Percentiles rank a stretch among this genome's conserved stretches.
These are phyloP conservation scores for Ornithoptera priamus DNA, from an alignment of 2,888 invertebrate genomes.

Conservation along the genomic window DNA sequence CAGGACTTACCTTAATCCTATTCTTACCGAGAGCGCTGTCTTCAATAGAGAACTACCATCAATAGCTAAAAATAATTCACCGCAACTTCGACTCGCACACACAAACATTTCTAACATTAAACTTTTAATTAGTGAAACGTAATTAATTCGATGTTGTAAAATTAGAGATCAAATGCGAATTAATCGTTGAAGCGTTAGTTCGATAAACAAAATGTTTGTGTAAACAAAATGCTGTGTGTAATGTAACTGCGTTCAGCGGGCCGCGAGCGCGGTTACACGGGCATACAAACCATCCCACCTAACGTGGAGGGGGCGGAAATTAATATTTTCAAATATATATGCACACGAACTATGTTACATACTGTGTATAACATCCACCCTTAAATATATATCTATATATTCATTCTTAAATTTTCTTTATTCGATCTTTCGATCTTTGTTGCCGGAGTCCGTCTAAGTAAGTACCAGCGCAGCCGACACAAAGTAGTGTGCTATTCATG, in stretches of 20 bases:
- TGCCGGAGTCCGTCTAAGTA: too few relatives aligned
- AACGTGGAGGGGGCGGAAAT: slow-evolving; percentile 32
- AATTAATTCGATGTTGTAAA: slow-evolving; percentile 1
- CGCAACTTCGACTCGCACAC: not conserved
- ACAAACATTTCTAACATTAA: slow-evolving; percentile 2
- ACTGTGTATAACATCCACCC: not conserved
- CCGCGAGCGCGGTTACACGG: slow-evolving; percentile 54
- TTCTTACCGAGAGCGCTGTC: too few relatives aligned
- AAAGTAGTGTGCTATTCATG: too few relatives aligned
- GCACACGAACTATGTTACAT: slow-evolving; percentile 2
- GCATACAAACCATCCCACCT: slow-evolving; percentile 42
- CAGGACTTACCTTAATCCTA: too few relatives aligned
- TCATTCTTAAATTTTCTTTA: too few relatives aligned
- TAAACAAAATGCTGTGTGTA: slow-evolving; percentile 46
- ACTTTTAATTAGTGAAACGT: slow-evolving; percentile 10
- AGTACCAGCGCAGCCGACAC: too few relatives aligned
- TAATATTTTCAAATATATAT: slow-evolving; percentile 23
- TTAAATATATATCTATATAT: too few relatives aligned
- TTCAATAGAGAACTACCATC: too few relatives aligned
- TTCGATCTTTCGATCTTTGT: too few relatives aligned
- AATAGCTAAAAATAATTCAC: not conserved
- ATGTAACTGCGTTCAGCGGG: slow-evolving; percentile 46
- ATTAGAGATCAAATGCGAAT: slow-evolving; percentile 39
- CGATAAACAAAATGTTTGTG: slow-evolving; percentile 44
- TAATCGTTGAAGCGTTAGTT: slow-evolving; percentile 44